Percentiles rank a stretch among this genome's conserved stretches.
phyloP scores from a whole-genome alignment of 2,797 vertebrate genomes.

The Tragopan temminckii region DNA sequence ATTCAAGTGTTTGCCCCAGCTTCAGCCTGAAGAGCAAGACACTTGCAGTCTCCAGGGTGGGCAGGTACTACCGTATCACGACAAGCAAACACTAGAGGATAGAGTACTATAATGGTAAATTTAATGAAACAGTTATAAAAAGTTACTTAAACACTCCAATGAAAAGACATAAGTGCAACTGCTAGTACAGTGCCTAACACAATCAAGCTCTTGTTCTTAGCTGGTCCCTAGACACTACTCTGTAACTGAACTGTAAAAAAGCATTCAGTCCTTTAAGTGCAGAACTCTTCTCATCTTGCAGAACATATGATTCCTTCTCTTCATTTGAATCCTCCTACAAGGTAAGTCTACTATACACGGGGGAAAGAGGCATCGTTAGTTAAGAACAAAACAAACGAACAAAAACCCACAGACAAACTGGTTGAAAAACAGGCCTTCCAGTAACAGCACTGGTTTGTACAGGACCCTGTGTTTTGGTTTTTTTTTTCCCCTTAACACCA shows the following conservation, averaged over 20 bases:
- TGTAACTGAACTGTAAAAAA: background rate
- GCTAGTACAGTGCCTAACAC: background rate
- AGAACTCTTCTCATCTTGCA: background rate
- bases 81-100: background rate
- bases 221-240: background rate
- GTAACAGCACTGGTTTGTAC: background rate
- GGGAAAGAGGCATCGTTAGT: background rate
- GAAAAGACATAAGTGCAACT: background rate
- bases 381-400: background rate
- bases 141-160: background rate
- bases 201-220: background rate
- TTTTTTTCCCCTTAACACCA: background rate
- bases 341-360: background rate
- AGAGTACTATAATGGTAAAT: background rate
- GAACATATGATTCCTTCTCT: background rate
- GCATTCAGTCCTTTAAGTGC: background rate
- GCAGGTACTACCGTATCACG: background rate
- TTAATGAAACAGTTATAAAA: background rate
- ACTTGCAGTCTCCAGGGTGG: fast-evolving
- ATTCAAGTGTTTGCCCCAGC: background rate
- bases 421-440: background rate
- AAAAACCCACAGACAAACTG: background rate
- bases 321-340: background rate
- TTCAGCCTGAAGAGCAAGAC: background rate
- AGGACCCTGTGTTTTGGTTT: background rate